phyloP scores from a whole-genome alignment of 2,113 vertebrate genomes.

The Balaeniceps rex region DNA sequence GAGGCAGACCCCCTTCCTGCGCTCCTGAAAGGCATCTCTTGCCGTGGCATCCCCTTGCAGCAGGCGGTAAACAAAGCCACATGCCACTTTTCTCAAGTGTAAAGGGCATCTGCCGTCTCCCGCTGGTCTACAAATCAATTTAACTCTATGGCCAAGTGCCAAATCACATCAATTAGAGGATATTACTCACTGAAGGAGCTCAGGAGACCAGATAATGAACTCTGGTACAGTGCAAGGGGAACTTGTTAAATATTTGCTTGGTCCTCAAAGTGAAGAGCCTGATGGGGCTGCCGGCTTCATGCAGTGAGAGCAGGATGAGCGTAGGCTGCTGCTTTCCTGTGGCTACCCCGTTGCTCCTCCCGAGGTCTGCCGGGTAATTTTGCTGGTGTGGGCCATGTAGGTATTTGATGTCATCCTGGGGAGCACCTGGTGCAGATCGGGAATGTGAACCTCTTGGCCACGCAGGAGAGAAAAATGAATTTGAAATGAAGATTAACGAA shows the following conservation, averaged over 20 bases:
- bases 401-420: background rate
- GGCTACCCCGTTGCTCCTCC: background rate
- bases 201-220: slow-evolving; percentile 44
- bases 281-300: background rate
- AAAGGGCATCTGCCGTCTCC: slow-evolving; percentile 41
- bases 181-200: slow-evolving; percentile 42
- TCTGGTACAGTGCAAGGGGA: slow-evolving; percentile 2
- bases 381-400: background rate
- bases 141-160: slow-evolving; percentile 33
- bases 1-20: background rate
- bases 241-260: slow-evolving; percentile 52
- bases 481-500: background rate
- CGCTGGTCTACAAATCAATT: slow-evolving; percentile 49
- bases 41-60: background rate
- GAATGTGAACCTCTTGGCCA: background rate
- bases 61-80: background rate
- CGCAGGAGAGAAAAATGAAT: background rate
- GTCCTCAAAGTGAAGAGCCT: slow-evolving; percentile 7
- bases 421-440: background rate
- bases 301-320: background rate
- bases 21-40: background rate
- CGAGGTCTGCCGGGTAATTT: background rate
- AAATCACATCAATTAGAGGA: slow-evolving; percentile 48
- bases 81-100: slow-evolving; percentile 9
- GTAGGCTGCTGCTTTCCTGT: background rate